Conservation (phyloP, 2,113 vertebrate species). For the Myotis lucifugus region DNA sequence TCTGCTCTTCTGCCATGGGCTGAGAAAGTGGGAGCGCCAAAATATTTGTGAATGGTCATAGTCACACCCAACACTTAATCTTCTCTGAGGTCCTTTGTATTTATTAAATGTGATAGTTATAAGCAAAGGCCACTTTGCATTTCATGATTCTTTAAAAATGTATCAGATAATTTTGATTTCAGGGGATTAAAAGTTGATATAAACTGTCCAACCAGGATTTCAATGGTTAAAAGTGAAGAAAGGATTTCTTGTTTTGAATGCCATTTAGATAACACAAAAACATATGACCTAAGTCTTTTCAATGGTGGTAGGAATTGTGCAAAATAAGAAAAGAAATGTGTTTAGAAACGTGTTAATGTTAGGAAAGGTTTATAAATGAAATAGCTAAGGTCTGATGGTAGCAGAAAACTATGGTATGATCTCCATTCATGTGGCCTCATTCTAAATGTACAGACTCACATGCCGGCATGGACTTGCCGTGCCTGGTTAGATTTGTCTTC, state of each 20-base stretch:
- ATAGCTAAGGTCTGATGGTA: slow-evolving; percentile 68
- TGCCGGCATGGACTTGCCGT: slow-evolving; percentile 64
- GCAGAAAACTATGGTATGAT: slow-evolving; percentile 40
- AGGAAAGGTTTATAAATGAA: slow-evolving; percentile 72
- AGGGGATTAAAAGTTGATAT: slow-evolving; percentile 1
- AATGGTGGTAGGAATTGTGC: slow-evolving; percentile 63
- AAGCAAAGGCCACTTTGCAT: neutral
- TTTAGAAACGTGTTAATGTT: slow-evolving; percentile 76
- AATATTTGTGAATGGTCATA: neutral
- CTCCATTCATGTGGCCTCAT: slow-evolving; percentile 71
- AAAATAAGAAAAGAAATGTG: slow-evolving; percentile 61
- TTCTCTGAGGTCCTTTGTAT: neutral
- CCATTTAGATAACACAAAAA: slow-evolving; percentile 77
- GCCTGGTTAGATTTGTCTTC: slow-evolving; percentile 82
- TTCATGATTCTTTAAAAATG: neutral
- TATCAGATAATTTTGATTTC: neutral
- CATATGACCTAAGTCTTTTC: slow-evolving; percentile 68
- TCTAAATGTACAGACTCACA: slow-evolving; percentile 49
- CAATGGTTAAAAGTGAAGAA: slow-evolving; percentile 38
- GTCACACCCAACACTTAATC: neutral
- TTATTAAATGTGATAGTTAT: neutral
- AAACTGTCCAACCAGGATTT: slow-evolving; percentile 29
- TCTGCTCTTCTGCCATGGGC: neutral
- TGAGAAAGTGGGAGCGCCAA: neutral
- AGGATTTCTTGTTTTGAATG: slow-evolving; percentile 31